Base-by-base conservation (phyloP, 2,888 invertebrate species). In the Polydesmus complanatus region DNA sequence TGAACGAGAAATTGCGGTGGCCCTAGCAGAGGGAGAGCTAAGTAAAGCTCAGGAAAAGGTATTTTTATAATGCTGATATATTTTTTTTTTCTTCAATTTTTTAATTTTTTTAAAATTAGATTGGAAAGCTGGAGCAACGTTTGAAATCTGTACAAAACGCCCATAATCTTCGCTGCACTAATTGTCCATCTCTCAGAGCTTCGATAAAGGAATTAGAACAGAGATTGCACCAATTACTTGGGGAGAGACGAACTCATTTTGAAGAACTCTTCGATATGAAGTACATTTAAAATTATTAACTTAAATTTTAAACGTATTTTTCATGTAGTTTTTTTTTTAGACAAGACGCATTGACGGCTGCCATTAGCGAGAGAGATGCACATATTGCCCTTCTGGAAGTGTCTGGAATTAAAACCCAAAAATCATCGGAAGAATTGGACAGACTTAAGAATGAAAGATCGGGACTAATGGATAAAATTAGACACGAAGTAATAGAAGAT, bases 281-380 rank as follows among this genome's bases (percentile, higher is more conserved):
- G 90, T 91, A 75, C 78, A 83, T 72, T 25, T 25, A 23, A 11
- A 11, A 23, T 18, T 11, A n/a, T 18, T 54, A n/a, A 11, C 14
- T 21, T n/a, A n/a, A 54, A 21, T 11, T 54, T 54, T 11, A 5
- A 56, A 56, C 51, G 49, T 19, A 5, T 21, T 8, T 22, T 56
- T 27, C 14, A 11, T 49, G 51, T 51, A 14, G n/a, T 37, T 48
- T 56, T 37, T 50, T 25, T 14, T 22, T 50, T n/a, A 91, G 91
- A 72, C 85, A 88, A 75, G 89, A 92, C 74, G 84, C 89, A 58
- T 75, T 92, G 64, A 84, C 88, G 74, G 83, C 85, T 62, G 84
- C 86, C 2, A 84, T 92, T 63, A 87, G 86, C 69, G 91, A 91
- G 70, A 91, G 90, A 72, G 92, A 93, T 73, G 84, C 89, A 14